Evolutionary conservation across 2,888 invertebrate genomes (phyloP), one percentile per base, ranked within the genome.

Genomic region (Heliconius cydno): DNA sequence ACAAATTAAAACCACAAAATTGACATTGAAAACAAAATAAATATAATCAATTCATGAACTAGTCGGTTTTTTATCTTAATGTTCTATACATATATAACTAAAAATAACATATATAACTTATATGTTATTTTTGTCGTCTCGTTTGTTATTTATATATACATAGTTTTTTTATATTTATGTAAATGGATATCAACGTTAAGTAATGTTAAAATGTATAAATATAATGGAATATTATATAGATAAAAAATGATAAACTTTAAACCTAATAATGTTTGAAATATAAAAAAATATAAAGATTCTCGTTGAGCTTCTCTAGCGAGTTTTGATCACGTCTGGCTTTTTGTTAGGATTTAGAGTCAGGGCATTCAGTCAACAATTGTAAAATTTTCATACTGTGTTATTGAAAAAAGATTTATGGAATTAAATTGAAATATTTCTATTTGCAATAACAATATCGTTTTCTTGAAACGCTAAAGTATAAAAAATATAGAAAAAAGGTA

Each of bases 301-400:
- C 13, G 34, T 38, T 38, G n/a, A 68, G 13, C 68, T 38, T 68
- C 68, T 68, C n/a, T 68, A 12, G 7, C n/a, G n/a, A 41, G 68
- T 41, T 68, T 38, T 68, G 38, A 41, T 41, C 41, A 68, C 68
- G 38, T 15, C 68, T 68, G n/a, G n/a, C n/a, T 68, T 68, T 68
- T 68, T 68, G 41, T 68, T 38, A 3, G 5, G 6, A 41, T n/a
- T 68, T 41, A 7, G 38, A 19, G 46, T 52, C n/a, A n/a, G 38
- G 15, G 3, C 25, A 38, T 68, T 41, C 68, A n/a, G 68, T 68
- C 38, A 68, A 38, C 68, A 68, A 68, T 0, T 68, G n/a, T 41
- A n/a, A 38, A 6, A 12, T 41, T 41, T 68, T n/a, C n/a, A n/a
- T 41, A 68, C 19, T 38, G 41, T 25, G 15, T 25, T 63, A 63